phyloP scores from a whole-genome alignment of 2,797 vertebrate species.

The Poeciliopsis infans region DNA sequence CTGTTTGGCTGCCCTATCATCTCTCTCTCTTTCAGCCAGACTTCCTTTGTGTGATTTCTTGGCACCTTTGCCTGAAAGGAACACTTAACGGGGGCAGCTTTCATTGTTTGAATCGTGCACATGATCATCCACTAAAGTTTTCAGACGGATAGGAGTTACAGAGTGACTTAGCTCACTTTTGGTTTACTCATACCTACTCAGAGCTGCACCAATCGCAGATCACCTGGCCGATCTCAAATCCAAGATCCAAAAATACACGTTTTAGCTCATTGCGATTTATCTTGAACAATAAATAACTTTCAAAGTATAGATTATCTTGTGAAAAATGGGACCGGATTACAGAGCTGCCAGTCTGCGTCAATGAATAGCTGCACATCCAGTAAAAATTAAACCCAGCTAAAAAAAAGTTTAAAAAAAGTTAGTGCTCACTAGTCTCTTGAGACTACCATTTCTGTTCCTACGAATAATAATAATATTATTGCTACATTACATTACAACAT shows the following conservation, averaged over 20 bases:
- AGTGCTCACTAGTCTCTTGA: background rate
- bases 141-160: background rate
- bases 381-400: background rate
- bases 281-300: background rate
- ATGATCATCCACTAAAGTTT: background rate
- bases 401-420: background rate
- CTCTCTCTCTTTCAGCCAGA: constrained; percentile 14
- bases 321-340: background rate
- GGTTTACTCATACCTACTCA: background rate
- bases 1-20: constrained; percentile 29
- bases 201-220: background rate
- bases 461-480: no score
- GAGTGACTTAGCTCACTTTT: background rate
- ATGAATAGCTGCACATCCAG: background rate
- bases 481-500: no score
- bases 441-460: no score
- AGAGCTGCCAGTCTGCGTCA: background rate
- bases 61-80: constrained; percentile 25
- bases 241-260: background rate
- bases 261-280: background rate
- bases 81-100: constrained; percentile 4
- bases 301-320: background rate
- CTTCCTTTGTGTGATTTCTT: constrained; percentile 24
- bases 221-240: background rate
- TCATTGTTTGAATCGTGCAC: constrained; percentile 17